Evolutionary conservation across 2,888 invertebrate genomes (phyloP).

Genomic region (Conistra vaccinii): DNA sequence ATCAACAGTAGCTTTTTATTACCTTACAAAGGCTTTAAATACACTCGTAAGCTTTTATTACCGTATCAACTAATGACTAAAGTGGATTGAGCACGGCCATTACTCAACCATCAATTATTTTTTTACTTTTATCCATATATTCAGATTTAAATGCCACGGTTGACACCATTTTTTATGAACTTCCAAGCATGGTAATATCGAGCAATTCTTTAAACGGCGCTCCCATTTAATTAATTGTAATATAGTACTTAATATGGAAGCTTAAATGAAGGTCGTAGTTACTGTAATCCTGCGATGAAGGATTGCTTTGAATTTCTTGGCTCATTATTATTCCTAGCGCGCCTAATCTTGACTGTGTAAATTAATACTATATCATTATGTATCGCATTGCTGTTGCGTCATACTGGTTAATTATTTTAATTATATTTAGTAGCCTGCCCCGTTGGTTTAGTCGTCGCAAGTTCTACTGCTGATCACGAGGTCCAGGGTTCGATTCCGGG

Average conservation of each 20-base stretch:
- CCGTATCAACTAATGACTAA: conserved; percentile 11
- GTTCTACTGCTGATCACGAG: too few species aligned
- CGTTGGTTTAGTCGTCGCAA: too few species aligned
- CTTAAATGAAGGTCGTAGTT: conserved; percentile 25
- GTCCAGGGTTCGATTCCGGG: too few species aligned
- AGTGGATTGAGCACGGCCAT: conserved; percentile 15
- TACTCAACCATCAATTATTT: conserved; percentile 11
- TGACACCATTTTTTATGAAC: conserved; percentile 38
- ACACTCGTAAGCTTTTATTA: background rate
- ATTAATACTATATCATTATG: conserved; percentile 27
- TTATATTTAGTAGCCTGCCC: background rate
- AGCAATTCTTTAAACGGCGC: conserved; percentile 40
- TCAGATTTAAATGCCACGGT: conserved; percentile 22
- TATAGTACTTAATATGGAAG: conserved; percentile 44
- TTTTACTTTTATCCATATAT: conserved; percentile 12
- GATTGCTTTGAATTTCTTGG: conserved; percentile 40
- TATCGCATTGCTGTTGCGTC: conserved; percentile 8
- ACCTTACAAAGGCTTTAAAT: background rate
- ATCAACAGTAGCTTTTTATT: conserved; percentile 1
- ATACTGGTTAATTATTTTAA: background rate
- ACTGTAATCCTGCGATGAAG: conserved; percentile 34
- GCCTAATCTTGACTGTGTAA: conserved; percentile 14
- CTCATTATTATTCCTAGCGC: conserved; percentile 42
- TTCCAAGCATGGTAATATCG: conserved; percentile 22
- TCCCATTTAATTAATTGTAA: conserved; percentile 52